phyloP scores from a whole-genome alignment of 1,140 invertebrate genomes.

The Zaprionus lachaisei region DNA sequence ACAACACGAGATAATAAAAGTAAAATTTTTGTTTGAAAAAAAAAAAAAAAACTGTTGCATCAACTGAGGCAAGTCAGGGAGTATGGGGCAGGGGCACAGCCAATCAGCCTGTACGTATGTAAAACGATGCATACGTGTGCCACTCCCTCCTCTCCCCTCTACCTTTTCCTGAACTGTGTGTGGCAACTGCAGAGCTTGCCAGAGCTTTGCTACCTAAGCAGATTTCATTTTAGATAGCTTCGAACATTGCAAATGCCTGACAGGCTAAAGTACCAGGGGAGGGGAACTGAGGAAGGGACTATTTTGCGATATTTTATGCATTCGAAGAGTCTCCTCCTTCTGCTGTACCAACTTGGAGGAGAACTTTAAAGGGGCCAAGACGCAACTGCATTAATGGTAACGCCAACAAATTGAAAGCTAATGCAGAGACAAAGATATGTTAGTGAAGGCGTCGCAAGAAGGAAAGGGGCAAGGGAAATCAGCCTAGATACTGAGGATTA shows the following conservation, averaged over 20 bases:
- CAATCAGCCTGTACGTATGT: slow-evolving; percentile 8
- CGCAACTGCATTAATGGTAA: slow-evolving; percentile 39
- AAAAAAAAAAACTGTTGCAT: slow-evolving; percentile 63
- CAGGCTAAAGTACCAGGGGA: slow-evolving; percentile 31
- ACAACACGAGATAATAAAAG: slow-evolving; percentile 29
- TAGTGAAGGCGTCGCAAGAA: not conserved
- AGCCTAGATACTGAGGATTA: not conserved
- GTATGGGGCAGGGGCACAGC: not conserved
- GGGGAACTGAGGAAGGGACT: not conserved
- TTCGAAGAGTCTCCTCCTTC: slow-evolving; percentile 1
- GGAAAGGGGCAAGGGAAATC: not conserved
- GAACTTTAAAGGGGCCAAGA: slow-evolving; percentile 12
- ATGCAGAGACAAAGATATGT: not conserved
- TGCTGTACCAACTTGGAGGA: slow-evolving; percentile 20
- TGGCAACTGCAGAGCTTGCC: slow-evolving; percentile 10
- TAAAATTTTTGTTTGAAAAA: slow-evolving; percentile 45
- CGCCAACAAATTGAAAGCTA: slow-evolving; percentile 46
- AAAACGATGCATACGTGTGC: slow-evolving; percentile 15
- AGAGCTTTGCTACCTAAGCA: slow-evolving; percentile 64
- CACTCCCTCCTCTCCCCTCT: not conserved
- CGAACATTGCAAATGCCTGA: slow-evolving; percentile 57
- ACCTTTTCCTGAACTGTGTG: not conserved
- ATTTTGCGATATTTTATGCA: slow-evolving; percentile 48
- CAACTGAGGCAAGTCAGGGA: slow-evolving; percentile 23
- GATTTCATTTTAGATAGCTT: slow-evolving; percentile 80